A percentile compares a stretch with the other conserved stretches of the same genome.
Evolutionary conservation across 2,113 vertebrate genomes (phyloP).

Genomic region (Psettodes erumei): DNA sequence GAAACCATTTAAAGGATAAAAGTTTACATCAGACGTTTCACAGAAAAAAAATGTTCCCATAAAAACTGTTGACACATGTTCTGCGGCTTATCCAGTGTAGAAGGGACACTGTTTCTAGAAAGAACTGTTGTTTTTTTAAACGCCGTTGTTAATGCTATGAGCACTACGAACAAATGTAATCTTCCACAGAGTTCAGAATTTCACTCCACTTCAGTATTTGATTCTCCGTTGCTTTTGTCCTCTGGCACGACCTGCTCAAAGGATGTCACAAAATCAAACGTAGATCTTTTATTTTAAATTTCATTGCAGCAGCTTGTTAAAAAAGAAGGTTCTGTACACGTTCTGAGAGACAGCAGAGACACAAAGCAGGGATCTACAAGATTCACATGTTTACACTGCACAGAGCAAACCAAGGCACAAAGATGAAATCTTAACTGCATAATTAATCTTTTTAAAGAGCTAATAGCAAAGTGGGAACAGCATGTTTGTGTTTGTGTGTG

Average conservation of each 20-base stretch:
- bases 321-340: not conserved
- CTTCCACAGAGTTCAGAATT: not conserved
- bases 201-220: not conserved
- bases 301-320: constrained; percentile 18
- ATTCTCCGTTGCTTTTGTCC: not conserved
- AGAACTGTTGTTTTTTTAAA: too few species aligned
- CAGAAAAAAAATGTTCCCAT: not conserved
- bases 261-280: constrained; percentile 7
- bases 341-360: constrained; percentile 10
- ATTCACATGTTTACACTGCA: constrained; percentile 18
- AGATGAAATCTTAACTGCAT: not conserved
- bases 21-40: not conserved
- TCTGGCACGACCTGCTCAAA: not conserved
- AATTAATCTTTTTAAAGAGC: constrained; percentile 27
- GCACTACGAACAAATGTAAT: not conserved
- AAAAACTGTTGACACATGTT: not conserved
- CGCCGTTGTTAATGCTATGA: not conserved
- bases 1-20: not conserved
- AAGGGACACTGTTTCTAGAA: not conserved
- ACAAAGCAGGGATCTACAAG: not conserved
- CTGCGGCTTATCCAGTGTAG: not conserved
- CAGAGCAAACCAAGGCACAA: not conserved
- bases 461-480: constrained; percentile 12
- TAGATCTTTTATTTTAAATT: constrained; percentile 2
- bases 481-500: constrained; percentile 1